Conservation (phyloP, 2,113 vertebrate genomes). For the Pelecanoides urinatrix region DNA sequence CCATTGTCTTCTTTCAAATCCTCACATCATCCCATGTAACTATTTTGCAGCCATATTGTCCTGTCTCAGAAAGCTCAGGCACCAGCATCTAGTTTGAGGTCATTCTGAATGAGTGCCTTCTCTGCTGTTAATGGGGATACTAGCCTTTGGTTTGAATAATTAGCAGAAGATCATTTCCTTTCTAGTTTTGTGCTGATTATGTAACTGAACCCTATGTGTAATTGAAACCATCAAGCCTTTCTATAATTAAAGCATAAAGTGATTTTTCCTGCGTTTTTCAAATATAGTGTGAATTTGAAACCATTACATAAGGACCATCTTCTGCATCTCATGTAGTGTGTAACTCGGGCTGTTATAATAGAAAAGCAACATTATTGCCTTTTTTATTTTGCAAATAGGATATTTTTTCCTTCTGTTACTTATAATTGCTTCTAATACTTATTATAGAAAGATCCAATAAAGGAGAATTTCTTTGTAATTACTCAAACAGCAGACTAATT, state of each 20-base stretch:
- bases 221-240: not conserved
- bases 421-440: slow-evolving; percentile 42
- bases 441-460: slow-evolving; percentile 21
- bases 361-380: not conserved
- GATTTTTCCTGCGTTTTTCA: not conserved
- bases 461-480: slow-evolving; percentile 21
- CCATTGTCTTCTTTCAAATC: not conserved
- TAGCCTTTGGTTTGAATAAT: not conserved
- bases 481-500: slow-evolving; percentile 43
- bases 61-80: not conserved
- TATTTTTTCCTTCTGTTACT: slow-evolving; percentile 29
- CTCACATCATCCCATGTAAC: not conserved
- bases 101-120: not conserved
- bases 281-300: not conserved
- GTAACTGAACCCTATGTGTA: not conserved
- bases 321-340: not conserved
- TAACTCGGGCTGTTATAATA: not conserved
- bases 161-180: not conserved
- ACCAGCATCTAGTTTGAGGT: not conserved
- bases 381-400: slow-evolving; percentile 38
- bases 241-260: slow-evolving; percentile 1
- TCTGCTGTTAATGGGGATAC: not conserved
- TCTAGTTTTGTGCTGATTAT: not conserved
- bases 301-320: not conserved
- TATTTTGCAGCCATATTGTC: not conserved